These are phyloP conservation scores for Drosophila truncata DNA, from an alignment of 1,140 invertebrate genomes.

Conservation along the genomic window DNA sequence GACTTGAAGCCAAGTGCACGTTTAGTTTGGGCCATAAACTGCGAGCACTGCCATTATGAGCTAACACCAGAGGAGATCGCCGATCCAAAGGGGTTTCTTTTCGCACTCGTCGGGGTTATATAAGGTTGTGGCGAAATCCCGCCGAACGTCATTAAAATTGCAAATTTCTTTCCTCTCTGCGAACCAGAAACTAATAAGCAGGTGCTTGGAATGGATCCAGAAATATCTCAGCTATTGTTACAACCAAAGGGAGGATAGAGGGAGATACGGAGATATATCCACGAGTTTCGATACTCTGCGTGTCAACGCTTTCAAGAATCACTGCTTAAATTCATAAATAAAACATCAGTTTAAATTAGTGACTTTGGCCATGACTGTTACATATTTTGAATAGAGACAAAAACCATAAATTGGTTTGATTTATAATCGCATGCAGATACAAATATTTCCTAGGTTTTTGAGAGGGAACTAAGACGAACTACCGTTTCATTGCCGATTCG, in stretches of 20 bases:
- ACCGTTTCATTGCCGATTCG: constrained; percentile 33
- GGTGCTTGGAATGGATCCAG: constrained; percentile 26
- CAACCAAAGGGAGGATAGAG: background rate
- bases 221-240: constrained; percentile 32
- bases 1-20: constrained; percentile 50
- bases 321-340: constrained; percentile 30
- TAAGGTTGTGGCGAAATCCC: constrained; percentile 53
- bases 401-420: constrained; percentile 35
- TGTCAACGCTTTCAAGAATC: constrained; percentile 33
- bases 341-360: constrained; percentile 54
- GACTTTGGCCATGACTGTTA: constrained; percentile 44
- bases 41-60: constrained; percentile 50
- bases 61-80: constrained; percentile 27
- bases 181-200: constrained; percentile 41
- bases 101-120: constrained; percentile 60
- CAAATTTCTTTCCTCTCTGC: constrained; percentile 52
- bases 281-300: constrained; percentile 12
- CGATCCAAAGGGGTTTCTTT: constrained; percentile 47
- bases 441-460: constrained; percentile 18
- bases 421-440: constrained; percentile 28
- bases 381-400: constrained; percentile 30
- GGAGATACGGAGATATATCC: background rate
- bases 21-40: constrained; percentile 66
- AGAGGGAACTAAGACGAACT: constrained; percentile 7
- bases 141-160: constrained; percentile 58